A percentile compares a stretch with the other conserved stretches of the same genome.
Conservation (phyloP, 2,113 vertebrate genomes). For the Equus przewalskii region DNA sequence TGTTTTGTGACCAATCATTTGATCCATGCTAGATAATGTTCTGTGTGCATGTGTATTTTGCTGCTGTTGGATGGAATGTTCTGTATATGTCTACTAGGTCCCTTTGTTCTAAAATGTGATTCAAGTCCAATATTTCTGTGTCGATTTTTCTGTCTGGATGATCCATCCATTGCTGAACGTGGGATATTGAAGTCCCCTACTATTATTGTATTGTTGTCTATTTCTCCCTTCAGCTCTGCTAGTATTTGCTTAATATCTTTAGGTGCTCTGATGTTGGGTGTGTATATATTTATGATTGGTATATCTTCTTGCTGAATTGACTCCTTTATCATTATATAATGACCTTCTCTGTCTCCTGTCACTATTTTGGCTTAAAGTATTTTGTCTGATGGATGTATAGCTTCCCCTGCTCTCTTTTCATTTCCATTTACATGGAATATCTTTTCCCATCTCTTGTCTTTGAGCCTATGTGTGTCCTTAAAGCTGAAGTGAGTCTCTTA, state of each 20-base stretch:
- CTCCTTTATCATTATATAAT: not conserved
- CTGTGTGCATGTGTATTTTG: too few relatives aligned
- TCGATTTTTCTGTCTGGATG: too few relatives aligned
- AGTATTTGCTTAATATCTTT: not conserved
- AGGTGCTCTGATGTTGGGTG: not conserved
- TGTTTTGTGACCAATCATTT: too few relatives aligned
- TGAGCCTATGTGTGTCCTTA: not conserved
- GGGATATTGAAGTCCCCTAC: too few relatives aligned
- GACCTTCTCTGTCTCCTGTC: not conserved
- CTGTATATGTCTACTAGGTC: too few relatives aligned
- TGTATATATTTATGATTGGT: not conserved
- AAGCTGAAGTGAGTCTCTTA: not conserved
- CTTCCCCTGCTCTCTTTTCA: not conserved
- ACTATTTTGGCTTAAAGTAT: not conserved
- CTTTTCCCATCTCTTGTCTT: not conserved
- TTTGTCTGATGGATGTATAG: not conserved
- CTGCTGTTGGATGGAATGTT: too few relatives aligned
- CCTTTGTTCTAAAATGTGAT: too few relatives aligned
- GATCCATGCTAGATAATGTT: too few relatives aligned
- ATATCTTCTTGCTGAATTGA: not conserved
- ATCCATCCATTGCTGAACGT: too few relatives aligned
- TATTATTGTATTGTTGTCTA: not conserved
- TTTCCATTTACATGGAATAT: not conserved
- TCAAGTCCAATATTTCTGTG: too few relatives aligned
- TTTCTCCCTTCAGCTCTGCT: not conserved